phyloP scores from a whole-genome alignment of 2,113 vertebrate species.

The Lepisosteus osseus region DNA sequence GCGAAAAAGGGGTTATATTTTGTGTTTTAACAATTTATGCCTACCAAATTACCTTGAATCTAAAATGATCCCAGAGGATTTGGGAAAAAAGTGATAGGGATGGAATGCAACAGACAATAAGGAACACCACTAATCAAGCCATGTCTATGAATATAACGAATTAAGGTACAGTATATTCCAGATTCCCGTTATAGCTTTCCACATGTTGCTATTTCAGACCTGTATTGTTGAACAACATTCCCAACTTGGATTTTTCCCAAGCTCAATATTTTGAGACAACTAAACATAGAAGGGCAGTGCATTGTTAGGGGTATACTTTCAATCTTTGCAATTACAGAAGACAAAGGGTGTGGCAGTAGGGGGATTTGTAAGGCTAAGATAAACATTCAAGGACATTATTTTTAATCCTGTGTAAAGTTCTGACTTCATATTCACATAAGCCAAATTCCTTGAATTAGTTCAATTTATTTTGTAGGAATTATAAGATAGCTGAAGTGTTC shows the following conservation, averaged over 20 bases:
- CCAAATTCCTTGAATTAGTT: constrained; percentile 6
- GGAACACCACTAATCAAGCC: neutral
- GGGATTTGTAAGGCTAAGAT: constrained; percentile 8
- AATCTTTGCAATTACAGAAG: neutral
- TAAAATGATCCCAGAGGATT: too few relatives aligned
- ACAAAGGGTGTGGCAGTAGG: neutral
- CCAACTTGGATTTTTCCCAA: constrained; percentile 3
- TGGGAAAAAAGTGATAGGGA: too few relatives aligned
- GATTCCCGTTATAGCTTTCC: constrained; percentile 16
- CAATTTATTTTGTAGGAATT: neutral
- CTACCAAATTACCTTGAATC: too few relatives aligned
- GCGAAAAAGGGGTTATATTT: too few relatives aligned
- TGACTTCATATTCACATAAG: constrained; percentile 1
- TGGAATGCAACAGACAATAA: too few relatives aligned
- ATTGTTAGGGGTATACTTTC: neutral
- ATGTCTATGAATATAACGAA: too few relatives aligned
- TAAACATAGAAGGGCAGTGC: neutral
- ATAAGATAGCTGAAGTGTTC: too few relatives aligned
- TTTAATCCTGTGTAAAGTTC: constrained; percentile 11
- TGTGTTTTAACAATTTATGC: too few relatives aligned
- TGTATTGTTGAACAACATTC: constrained; percentile 16
- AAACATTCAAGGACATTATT: constrained; percentile 21
- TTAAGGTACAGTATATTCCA: too few relatives aligned
- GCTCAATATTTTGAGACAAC: neutral
- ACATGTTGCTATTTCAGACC: constrained; percentile 17